Conservation (phyloP, 1,140 invertebrate species). For the Heliconius eleuchia region DNA sequence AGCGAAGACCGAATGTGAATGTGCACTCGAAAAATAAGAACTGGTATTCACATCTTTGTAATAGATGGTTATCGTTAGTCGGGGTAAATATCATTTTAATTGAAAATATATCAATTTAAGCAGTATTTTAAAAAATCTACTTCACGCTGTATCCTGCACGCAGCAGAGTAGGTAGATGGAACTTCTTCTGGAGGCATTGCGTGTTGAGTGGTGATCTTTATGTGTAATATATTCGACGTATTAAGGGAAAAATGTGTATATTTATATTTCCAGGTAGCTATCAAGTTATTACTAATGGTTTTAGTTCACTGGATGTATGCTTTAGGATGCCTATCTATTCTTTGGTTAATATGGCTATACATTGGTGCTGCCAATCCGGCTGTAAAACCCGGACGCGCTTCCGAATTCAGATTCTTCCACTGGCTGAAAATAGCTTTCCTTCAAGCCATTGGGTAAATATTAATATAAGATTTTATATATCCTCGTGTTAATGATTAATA, state of each 20-base stretch:
- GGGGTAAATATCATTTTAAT: slow-evolving; percentile 86
- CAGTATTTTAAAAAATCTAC: no score
- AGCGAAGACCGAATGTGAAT: slow-evolving; percentile 81
- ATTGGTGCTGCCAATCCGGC: slow-evolving; percentile 96
- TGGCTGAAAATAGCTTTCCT: slow-evolving; percentile 90
- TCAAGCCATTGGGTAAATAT: slow-evolving; percentile 88
- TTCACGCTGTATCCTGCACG: no score
- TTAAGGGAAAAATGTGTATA: neutral
- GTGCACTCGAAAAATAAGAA: slow-evolving; percentile 94
- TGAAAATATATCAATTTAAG: neutral
- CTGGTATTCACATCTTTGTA: slow-evolving; percentile 96
- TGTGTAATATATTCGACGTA: no score
- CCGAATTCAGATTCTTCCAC: slow-evolving; percentile 92
- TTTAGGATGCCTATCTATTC: slow-evolving; percentile 88
- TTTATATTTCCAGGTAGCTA: slow-evolving; percentile 84
- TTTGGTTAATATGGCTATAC: slow-evolving; percentile 95
- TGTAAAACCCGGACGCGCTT: slow-evolving; percentile 93
- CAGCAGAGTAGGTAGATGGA: no score
- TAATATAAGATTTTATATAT: no score
- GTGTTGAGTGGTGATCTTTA: no score
- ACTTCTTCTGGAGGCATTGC: no score
- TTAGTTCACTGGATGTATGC: slow-evolving; percentile 96
- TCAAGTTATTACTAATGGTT: slow-evolving; percentile 95
- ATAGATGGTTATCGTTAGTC: slow-evolving; percentile 94
- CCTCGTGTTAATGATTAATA: no score